phyloP scores from a whole-genome alignment of 92 coral and sea anemone genomes.

The Zoanthus solanderi region DNA sequence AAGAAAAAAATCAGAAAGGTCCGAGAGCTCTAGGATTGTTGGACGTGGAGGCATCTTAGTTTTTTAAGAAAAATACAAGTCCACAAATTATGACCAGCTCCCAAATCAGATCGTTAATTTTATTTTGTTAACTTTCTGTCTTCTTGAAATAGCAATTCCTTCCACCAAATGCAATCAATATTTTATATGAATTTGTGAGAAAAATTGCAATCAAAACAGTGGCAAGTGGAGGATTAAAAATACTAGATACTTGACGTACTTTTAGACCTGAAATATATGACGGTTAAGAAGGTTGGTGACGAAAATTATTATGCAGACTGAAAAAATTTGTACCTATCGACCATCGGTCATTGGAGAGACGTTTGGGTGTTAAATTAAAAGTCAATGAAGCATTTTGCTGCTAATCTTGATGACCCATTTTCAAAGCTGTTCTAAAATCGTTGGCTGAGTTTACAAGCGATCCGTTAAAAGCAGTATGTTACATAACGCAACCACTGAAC shows the following conservation, averaged over 20 bases:
- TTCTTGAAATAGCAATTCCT: slow-evolving; percentile 24
- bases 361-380: slow-evolving; percentile 38
- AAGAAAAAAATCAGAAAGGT: slow-evolving; percentile 24
- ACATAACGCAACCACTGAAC: slow-evolving; percentile 19
- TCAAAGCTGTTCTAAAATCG: slow-evolving; percentile 31
- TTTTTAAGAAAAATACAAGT: slow-evolving; percentile 50
- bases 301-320: slow-evolving; percentile 41
- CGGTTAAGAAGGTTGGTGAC: slow-evolving; percentile 27
- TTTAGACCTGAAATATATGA: slow-evolving; percentile 35
- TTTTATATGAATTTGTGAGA: slow-evolving; percentile 28
- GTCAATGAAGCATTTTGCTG: slow-evolving; percentile 22
- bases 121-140: slow-evolving; percentile 29
- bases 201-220: slow-evolving; percentile 35
- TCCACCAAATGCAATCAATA: slow-evolving; percentile 41
- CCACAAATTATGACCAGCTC: slow-evolving; percentile 40
- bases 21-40: slow-evolving; percentile 41
- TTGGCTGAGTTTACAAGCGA: slow-evolving; percentile 40
- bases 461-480: slow-evolving; percentile 20
- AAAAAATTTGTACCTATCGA: slow-evolving; percentile 35
- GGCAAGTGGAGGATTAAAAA: slow-evolving; percentile 51
- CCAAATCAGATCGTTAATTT: background rate
- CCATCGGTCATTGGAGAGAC: slow-evolving; percentile 13
- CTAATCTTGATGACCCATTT: slow-evolving; percentile 1
- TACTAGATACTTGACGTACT: background rate
- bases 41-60: slow-evolving; percentile 48